These are phyloP conservation scores for Trichogramma pretiosum DNA, from an alignment of 1,140 invertebrate species.

Conservation along the genomic window DNA sequence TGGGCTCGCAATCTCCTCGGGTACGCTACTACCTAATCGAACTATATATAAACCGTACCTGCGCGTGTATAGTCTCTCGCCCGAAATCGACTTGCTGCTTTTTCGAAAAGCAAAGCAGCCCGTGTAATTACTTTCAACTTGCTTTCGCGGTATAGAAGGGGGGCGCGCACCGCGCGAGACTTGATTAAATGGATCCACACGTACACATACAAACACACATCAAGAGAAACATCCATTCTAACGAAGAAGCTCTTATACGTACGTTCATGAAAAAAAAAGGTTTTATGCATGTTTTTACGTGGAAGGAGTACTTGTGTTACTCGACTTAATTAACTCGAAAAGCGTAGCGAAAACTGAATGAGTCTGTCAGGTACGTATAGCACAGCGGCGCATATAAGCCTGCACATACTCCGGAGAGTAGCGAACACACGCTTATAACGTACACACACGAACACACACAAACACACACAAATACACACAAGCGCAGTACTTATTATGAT, in stretches of 20 bases:
- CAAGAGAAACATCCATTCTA: not conserved
- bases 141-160: too few relatives aligned
- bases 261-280: too few relatives aligned
- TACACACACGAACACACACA: too few relatives aligned
- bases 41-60: too few relatives aligned
- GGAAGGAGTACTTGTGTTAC: too few relatives aligned
- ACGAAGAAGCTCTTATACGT: not conserved
- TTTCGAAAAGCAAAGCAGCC: conserved; percentile 24
- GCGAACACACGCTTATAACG: too few relatives aligned
- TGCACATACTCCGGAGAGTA: too few relatives aligned
- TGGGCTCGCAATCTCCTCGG: too few relatives aligned
- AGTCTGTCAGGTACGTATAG: conserved; percentile 21
- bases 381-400: too few relatives aligned
- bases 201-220: conserved; percentile 18
- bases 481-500: conserved; percentile 19
- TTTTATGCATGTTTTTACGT: too few relatives aligned
- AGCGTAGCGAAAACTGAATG: conserved; percentile 22
- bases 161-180: conserved; percentile 22
- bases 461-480: too few relatives aligned
- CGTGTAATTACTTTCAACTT: conserved; percentile 28
- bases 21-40: too few relatives aligned
- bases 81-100: conserved; percentile 19
- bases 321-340: conserved; percentile 30
- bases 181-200: conserved; percentile 26
- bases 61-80: not conserved